phyloP scores from a whole-genome alignment of 2,888 invertebrate species.

The Aleiodes alternator region DNA sequence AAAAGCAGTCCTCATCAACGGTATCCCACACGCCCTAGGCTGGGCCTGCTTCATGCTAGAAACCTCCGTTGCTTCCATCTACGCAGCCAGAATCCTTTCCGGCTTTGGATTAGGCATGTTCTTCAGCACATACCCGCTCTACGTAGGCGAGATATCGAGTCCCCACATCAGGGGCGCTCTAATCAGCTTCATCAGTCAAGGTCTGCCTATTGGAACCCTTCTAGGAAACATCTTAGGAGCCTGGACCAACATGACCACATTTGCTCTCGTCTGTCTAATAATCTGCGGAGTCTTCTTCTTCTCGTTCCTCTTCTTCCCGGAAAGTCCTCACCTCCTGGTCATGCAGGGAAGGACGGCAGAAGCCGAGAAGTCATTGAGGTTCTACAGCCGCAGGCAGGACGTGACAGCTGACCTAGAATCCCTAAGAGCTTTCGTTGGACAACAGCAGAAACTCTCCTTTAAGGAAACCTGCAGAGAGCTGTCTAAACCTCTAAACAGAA shows the following conservation, averaged over 20 bases:
- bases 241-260: conserved; percentile 60
- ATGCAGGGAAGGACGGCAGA: conserved; percentile 54
- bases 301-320: conserved; percentile 63
- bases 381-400: conserved; percentile 64
- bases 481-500: conserved; percentile 51
- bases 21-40: conserved; percentile 46
- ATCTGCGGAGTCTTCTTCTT: conserved; percentile 59
- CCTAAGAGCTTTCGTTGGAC: conserved; percentile 32
- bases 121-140: conserved; percentile 63
- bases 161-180: conserved; percentile 67
- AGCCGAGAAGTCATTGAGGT: conserved; percentile 61
- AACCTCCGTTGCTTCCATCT: conserved; percentile 51
- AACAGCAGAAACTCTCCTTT: conserved; percentile 27
- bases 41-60: conserved; percentile 50
- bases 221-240: conserved; percentile 67
- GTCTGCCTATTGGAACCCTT: conserved; percentile 64
- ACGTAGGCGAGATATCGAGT: conserved; percentile 64
- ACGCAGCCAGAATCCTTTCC: conserved; percentile 48
- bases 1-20: conserved; percentile 47
- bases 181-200: conserved; percentile 63
- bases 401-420: conserved; percentile 58
- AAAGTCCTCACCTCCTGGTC: conserved; percentile 66
- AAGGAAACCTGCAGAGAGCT: conserved; percentile 49
- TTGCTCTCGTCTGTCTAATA: conserved; percentile 62
- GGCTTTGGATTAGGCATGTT: conserved; percentile 63